Base-by-base conservation (phyloP, 2,888 invertebrate genomes). In the Baronia brevicornis region DNA sequence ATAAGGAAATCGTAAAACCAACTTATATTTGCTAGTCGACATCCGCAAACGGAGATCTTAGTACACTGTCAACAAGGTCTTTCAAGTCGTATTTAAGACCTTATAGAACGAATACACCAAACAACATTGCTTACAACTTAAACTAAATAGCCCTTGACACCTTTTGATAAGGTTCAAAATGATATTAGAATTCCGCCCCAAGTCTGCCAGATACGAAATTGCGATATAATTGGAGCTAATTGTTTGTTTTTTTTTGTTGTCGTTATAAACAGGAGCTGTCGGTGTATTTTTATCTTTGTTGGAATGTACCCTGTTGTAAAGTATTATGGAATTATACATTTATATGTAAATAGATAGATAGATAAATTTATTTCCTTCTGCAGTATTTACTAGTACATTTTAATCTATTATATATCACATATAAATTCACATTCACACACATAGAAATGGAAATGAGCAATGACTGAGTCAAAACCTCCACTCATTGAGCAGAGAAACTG, bases 1-100 rank as follows among this genome's bases (percentile, higher is more conserved):
- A 48, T 46, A 45, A 44, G 42, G 46, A 44, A 41, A 42, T 44
- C 45, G 43, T 32, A 36, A 22, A 12, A 29, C 38, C 36, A 43
- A 33, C 34, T 41, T 34, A 26, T 36, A 38, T 38, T 41, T 36
- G 42, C 38, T 33, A 27, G 28, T 24, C 29, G 21, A 24, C 15
- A 25, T 14, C 4, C 17, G 14, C 12, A 20, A 20, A 8, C 22
- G 28, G 37, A 25, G 38, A 6, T 25, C 37, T 37, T 46, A 37
- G 15, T 11, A 10, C 21, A 1, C 13, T 26, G 13, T 12, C 6
- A 14, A 30, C 27, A 36, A 9, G 18, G 30, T 27, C 17, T 4
- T n/a, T n/a, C n/a, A 30, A 12, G 19, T 4, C 3, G 7, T 12
- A 4, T 13, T 18, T 12, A 13, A 3, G 8, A 7, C 22, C n/a